Evolutionary conservation across 2,113 vertebrate genomes (phyloP).

Genomic region (Dunckerocampus dactyliophorus): DNA sequence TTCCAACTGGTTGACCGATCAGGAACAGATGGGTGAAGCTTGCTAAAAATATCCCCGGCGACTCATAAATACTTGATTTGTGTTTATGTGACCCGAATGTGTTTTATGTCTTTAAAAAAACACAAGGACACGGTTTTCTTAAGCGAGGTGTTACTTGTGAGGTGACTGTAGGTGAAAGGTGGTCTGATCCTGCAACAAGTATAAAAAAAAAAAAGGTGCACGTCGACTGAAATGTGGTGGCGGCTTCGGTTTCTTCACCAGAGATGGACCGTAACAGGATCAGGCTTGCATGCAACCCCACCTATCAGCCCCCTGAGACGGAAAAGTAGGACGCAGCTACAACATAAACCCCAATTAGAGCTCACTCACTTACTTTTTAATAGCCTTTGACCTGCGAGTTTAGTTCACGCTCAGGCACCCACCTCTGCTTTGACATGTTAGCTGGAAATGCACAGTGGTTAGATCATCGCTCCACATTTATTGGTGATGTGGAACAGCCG

Average conservation of each 20-base stretch:
- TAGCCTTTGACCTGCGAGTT: conserved; percentile 1
- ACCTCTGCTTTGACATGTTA: conserved; percentile 3
- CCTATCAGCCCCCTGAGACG: not conserved
- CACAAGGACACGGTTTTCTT: not conserved
- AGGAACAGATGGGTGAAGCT: not conserved
- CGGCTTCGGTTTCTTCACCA: conserved; percentile 39
- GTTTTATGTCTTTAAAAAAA: not conserved
- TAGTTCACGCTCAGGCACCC: conserved; percentile 3
- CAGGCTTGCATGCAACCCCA: conserved; percentile 22
- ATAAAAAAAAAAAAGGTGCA: conserved; percentile 10
- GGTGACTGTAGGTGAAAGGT: not conserved
- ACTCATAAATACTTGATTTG: conserved; percentile 4
- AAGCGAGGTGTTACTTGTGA: not conserved
- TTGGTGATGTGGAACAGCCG: conserved; percentile 7
- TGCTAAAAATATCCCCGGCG: conserved; percentile 28
- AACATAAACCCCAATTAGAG: conserved; percentile 25
- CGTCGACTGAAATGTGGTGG: not conserved
- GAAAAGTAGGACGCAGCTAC: conserved; percentile 22
- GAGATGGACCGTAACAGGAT: conserved; percentile 50
- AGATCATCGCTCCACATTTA: conserved; percentile 19
- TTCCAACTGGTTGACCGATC: not conserved
- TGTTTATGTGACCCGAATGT: conserved; percentile 4
- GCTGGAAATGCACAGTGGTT: not conserved
- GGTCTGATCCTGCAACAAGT: not conserved
- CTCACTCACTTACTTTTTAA: conserved; percentile 11